phyloP scores from a whole-genome alignment of 2,797 vertebrate species.

The Anas acuta region DNA sequence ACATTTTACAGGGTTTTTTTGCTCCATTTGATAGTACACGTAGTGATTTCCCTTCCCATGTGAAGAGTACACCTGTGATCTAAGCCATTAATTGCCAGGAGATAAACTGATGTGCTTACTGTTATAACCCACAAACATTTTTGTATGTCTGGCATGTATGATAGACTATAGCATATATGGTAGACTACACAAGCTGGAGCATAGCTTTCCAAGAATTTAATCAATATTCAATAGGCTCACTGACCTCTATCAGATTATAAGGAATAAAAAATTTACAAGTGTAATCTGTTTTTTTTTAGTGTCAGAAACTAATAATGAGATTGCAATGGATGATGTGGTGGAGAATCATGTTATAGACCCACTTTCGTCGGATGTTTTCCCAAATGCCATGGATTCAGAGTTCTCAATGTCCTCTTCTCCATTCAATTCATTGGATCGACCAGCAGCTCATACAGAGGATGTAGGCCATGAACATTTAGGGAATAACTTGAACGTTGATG shows the following conservation, averaged over 20 bases:
- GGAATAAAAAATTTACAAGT: neutral
- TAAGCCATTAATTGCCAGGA: neutral
- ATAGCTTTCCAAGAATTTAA: neutral
- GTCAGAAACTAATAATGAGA: conserved; percentile 76
- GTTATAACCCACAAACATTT: neutral
- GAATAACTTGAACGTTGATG: conserved; percentile 73
- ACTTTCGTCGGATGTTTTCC: conserved; percentile 73
- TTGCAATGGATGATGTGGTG: conserved; percentile 72
- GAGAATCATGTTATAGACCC: conserved; percentile 88
- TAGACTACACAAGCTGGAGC: neutral
- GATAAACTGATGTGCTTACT: neutral
- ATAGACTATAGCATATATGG: neutral
- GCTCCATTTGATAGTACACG: neutral
- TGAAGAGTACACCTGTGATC: neutral
- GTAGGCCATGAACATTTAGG: conserved; percentile 74
- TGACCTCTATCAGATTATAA: neutral
- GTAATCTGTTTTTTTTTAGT: conserved; percentile 55
- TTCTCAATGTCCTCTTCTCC: conserved; percentile 66
- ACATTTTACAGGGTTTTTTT: neutral
- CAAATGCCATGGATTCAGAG: conserved; percentile 73
- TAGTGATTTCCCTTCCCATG: neutral
- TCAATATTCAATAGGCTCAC: neutral
- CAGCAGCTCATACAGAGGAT: conserved; percentile 76
- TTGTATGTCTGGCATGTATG: neutral
- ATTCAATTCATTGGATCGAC: conserved; percentile 67